These are phyloP conservation scores for Chanos chanos DNA, from an alignment of 2,797 vertebrate species.

Conservation along the genomic window DNA sequence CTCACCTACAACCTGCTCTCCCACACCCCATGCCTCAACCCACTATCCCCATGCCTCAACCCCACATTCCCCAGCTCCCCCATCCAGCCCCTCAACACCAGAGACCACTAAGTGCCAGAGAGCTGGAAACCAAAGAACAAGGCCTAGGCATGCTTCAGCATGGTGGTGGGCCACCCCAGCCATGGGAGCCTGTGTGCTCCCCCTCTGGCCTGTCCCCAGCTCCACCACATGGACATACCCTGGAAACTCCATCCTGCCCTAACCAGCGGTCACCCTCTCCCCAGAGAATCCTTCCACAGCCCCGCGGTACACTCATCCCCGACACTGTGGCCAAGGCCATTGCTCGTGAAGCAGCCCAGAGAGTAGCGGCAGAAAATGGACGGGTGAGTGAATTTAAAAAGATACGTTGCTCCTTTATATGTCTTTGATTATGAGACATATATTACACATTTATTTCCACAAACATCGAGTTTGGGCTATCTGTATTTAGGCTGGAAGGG, in stretches of 20 bases:
- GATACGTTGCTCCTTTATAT: too few species aligned
- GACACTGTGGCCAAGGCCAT: constrained; percentile 95
- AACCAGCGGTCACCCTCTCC: constrained; percentile 87
- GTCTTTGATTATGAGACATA: too few species aligned
- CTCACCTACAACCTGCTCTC: constrained; percentile 52
- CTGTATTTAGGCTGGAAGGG: too few species aligned
- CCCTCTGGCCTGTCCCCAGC: constrained; percentile 60
- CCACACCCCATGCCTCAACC: constrained; percentile 51
- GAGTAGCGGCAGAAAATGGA: constrained; percentile 84
- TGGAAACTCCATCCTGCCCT: constrained; percentile 77
- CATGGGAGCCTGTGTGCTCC: constrained; percentile 79
- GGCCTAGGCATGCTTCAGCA: constrained; percentile 66
- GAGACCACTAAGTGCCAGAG: constrained; percentile 91
- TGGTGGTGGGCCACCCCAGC: constrained; percentile 66
- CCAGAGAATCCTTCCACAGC: constrained; percentile 92
- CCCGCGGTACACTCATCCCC: constrained; percentile 83
- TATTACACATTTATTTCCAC: too few species aligned
- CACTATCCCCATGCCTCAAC: constrained; percentile 70
- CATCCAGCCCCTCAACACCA: constrained; percentile 76
- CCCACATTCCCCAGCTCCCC: constrained; percentile 71
- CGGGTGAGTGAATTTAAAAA: too few species aligned
- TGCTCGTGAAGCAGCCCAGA: constrained; percentile 89
- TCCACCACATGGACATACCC: constrained; percentile 73
- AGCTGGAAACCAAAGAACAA: constrained; percentile 91
- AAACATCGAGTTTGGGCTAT: too few species aligned